A percentile compares a stretch with the other conserved stretches of the same genome.
Conservation (phyloP, 2,888 invertebrate species). For the Volucella inflata region DNA sequence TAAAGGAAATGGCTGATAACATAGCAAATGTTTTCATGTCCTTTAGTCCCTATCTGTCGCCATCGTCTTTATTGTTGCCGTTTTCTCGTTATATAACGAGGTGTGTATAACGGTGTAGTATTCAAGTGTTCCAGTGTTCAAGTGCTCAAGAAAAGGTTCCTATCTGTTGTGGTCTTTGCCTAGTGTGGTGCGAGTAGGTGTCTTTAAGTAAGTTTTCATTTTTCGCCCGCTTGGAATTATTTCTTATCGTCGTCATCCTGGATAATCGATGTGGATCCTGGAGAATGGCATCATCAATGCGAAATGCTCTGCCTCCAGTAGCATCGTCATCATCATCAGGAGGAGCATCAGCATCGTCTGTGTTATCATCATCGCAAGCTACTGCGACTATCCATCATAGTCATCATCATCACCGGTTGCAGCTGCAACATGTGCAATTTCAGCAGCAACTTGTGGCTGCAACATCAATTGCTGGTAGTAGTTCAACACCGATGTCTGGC, state of each 20-base stretch:
- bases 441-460: conserved; percentile 79
- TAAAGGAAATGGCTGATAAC: conserved; percentile 66
- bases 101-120: conserved; percentile 43
- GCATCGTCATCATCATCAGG: conserved; percentile 78
- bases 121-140: neutral
- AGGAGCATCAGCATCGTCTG: conserved; percentile 75
- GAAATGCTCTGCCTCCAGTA: conserved; percentile 59
- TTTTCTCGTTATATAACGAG: conserved; percentile 66
- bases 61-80: neutral
- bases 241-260: conserved; percentile 60
- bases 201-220: conserved; percentile 3
- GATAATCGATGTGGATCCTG: conserved; percentile 70
- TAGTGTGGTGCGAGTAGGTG: conserved; percentile 1
- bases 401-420: conserved; percentile 73
- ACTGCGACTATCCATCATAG: conserved; percentile 75
- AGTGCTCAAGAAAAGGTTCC: conserved; percentile 31
- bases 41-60: conserved; percentile 25
- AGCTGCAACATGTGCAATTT: conserved; percentile 74
- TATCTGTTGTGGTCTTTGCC: neutral
- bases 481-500: conserved; percentile 81
- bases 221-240: conserved; percentile 19
- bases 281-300: conserved; percentile 72
- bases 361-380: conserved; percentile 55
- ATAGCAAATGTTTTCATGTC: conserved; percentile 52
- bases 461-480: conserved; percentile 83